Percentiles rank a stretch among this genome's conserved stretches.
Conservation (phyloP, 2,888 invertebrate genomes). For the Mesorhabditis sp. region DNA sequence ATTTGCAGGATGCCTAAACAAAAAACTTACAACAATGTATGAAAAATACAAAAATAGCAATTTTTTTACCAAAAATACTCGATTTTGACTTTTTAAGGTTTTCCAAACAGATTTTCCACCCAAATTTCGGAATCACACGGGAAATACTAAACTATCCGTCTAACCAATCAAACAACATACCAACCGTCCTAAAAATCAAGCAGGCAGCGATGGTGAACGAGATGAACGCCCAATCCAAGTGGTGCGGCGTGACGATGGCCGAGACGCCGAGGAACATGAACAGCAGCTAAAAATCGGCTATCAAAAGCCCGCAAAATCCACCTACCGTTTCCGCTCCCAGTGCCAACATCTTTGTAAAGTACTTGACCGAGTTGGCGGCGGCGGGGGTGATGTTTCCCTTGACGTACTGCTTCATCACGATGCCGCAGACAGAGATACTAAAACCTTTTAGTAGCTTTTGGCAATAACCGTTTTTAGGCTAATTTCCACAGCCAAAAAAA, state of each 20-base stretch:
- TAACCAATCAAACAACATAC: slow-evolving; percentile 62
- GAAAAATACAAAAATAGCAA: too few species aligned
- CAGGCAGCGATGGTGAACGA: slow-evolving; percentile 84
- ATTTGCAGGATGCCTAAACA: too few species aligned
- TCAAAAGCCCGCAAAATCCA: too few species aligned
- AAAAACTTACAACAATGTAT: too few species aligned
- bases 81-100: too few species aligned
- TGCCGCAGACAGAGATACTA: slow-evolving; percentile 95
- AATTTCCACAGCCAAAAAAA: slow-evolving; percentile 55
- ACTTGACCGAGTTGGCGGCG: slow-evolving; percentile 94
- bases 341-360: slow-evolving; percentile 97
- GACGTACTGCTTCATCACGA: slow-evolving; percentile 97
- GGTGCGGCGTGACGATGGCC: slow-evolving; percentile 84
- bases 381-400: slow-evolving; percentile 95
- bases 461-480: too few species aligned
- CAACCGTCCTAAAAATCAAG: slow-evolving; percentile 81
- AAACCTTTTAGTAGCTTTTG: slow-evolving; percentile 10
- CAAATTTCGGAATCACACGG: too few species aligned
- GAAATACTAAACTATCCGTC: too few species aligned
- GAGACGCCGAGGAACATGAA: slow-evolving; percentile 89
- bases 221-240: slow-evolving; percentile 90
- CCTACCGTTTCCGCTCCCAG: slow-evolving; percentile 91
- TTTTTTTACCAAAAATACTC: too few species aligned
- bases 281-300: background rate
- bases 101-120: too few species aligned